Evolutionary conservation across 2,113 vertebrate genomes (phyloP).

Genomic region (Pampusana beccarii): DNA sequence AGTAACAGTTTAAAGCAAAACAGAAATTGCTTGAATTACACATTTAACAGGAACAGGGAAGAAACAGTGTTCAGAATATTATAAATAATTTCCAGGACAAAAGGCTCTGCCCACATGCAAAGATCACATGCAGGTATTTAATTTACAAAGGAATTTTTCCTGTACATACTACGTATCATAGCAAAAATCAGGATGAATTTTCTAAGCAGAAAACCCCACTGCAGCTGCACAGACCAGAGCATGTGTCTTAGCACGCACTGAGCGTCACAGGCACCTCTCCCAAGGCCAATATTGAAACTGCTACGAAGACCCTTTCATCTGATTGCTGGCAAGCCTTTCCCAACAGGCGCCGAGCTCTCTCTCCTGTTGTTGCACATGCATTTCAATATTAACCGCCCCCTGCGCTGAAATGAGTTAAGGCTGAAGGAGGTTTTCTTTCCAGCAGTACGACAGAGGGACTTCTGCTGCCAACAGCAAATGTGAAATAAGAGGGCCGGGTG

Average conservation of each 20-base stretch:
- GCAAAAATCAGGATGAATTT: neutral
- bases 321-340: neutral
- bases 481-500: neutral
- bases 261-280: neutral
- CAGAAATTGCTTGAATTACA: neutral
- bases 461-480: neutral
- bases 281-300: neutral
- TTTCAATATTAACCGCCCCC: neutral
- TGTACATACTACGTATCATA: neutral
- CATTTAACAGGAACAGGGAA: neutral
- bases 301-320: neutral
- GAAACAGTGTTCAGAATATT: neutral
- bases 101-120: neutral
- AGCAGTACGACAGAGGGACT: neutral
- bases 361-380: neutral
- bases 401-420: neutral
- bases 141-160: neutral
- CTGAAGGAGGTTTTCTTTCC: neutral
- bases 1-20: neutral
- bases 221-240: neutral
- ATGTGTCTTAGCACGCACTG: rapidly evolving
- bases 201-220: neutral
- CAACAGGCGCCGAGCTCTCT: neutral
- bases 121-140: neutral
- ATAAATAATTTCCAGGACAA: neutral